phyloP scores from a whole-genome alignment of 2,797 vertebrate species.

The Falco rusticolus region DNA sequence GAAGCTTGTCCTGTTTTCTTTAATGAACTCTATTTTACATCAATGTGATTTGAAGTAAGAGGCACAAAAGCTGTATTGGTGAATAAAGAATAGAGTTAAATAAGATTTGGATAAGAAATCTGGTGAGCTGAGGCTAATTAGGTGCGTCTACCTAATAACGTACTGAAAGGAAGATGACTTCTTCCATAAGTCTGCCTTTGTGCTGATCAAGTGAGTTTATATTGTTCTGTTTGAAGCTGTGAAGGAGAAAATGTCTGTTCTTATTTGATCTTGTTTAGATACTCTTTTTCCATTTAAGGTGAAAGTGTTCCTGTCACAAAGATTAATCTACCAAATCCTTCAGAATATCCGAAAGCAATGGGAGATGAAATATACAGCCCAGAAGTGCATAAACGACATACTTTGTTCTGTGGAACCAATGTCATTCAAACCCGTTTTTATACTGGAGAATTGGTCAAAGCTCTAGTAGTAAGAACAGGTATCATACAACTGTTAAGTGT shows the following conservation, averaged over 20 bases:
- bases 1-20: neutral
- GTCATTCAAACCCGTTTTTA: conserved; percentile 99
- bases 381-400: conserved; percentile 92
- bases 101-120: neutral
- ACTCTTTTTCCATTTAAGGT: conserved; percentile 75
- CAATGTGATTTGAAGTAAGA: neutral
- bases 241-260: neutral
- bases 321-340: conserved; percentile 92
- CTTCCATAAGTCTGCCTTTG: neutral
- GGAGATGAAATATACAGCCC: conserved; percentile 82
- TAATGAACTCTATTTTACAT: neutral
- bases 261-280: conserved; percentile 12
- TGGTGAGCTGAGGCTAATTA: neutral
- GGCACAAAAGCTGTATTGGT: neutral
- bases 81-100: neutral
- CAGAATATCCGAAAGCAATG: conserved; percentile 74
- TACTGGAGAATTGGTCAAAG: conserved; percentile 93
- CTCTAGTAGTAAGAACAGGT: conserved; percentile 96
- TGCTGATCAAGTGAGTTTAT: neutral
- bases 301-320: conserved; percentile 99
- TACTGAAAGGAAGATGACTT: neutral
- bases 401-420: conserved; percentile 94
- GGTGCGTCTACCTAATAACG: neutral
- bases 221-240: neutral
- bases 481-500: neutral